Conservation (phyloP, 2,797 vertebrate genomes). For the Anguilla anguilla region DNA sequence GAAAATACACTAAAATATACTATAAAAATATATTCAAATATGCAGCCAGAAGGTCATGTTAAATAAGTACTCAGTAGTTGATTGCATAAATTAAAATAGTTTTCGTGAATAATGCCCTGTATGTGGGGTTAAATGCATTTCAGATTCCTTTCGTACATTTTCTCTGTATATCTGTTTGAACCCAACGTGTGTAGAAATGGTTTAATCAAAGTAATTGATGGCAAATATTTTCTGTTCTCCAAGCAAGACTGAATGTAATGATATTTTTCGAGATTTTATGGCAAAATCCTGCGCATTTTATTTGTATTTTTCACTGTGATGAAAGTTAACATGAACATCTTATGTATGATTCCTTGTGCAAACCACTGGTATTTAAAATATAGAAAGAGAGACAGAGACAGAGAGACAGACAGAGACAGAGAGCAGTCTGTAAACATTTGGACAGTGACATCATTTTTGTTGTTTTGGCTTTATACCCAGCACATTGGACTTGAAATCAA, state of each 20-base stretch:
- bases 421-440: too few species aligned
- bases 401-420: too few species aligned
- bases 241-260: background rate
- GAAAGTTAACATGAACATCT: background rate
- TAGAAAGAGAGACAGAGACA: background rate
- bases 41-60: background rate
- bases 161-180: background rate
- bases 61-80: background rate
- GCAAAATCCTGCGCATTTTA: background rate
- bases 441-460: too few species aligned
- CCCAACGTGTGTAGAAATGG: background rate
- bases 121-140: background rate
- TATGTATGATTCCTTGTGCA: background rate
- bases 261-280: background rate
- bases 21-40: background rate
- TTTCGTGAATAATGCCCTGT: background rate
- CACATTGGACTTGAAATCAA: too few species aligned
- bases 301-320: slow-evolving; percentile 16
- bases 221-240: background rate
- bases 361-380: background rate
- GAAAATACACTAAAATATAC: background rate
- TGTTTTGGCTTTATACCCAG: too few species aligned
- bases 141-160: background rate
- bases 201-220: background rate
- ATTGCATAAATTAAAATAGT: too few species aligned